phyloP scores from a whole-genome alignment of 2,113 vertebrate species.

The Phasianus colchicus region DNA sequence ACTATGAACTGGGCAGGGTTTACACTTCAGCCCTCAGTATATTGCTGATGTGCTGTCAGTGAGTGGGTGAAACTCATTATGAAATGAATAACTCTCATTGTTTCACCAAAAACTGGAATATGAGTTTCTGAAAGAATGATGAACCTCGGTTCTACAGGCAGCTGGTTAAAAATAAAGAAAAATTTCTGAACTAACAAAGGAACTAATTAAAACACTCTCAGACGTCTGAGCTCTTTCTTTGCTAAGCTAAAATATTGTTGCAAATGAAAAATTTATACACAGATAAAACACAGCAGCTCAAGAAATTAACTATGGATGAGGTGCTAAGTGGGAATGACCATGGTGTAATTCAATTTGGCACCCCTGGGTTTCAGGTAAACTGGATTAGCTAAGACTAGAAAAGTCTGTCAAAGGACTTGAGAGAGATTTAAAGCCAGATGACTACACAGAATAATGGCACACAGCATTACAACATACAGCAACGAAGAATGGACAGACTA shows the following conservation, averaged over 20 bases:
- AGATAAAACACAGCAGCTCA: background rate
- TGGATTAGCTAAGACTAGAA: background rate
- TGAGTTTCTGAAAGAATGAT: background rate
- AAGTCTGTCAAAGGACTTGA: constrained; percentile 16
- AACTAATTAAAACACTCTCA: background rate
- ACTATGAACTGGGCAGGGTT: background rate
- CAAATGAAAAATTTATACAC: constrained; percentile 55
- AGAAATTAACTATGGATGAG: constrained; percentile 59
- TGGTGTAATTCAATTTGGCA: constrained; percentile 36
- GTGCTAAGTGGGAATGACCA: background rate
- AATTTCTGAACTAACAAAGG: background rate
- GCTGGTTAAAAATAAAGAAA: background rate
- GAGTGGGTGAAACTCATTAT: background rate
- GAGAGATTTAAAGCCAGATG: constrained; percentile 12
- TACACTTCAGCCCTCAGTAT: background rate
- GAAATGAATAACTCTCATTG: background rate
- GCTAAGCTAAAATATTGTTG: constrained; percentile 36
- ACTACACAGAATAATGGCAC: background rate
- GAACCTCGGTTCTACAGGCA: background rate
- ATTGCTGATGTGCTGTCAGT: background rate
- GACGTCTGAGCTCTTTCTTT: background rate
- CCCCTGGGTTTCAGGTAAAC: constrained; percentile 14
- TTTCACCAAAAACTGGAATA: background rate
- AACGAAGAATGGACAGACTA: background rate
- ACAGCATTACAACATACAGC: background rate